phyloP scores from a whole-genome alignment of 2,888 invertebrate species.

The Leptinotarsa rubiginosa region DNA sequence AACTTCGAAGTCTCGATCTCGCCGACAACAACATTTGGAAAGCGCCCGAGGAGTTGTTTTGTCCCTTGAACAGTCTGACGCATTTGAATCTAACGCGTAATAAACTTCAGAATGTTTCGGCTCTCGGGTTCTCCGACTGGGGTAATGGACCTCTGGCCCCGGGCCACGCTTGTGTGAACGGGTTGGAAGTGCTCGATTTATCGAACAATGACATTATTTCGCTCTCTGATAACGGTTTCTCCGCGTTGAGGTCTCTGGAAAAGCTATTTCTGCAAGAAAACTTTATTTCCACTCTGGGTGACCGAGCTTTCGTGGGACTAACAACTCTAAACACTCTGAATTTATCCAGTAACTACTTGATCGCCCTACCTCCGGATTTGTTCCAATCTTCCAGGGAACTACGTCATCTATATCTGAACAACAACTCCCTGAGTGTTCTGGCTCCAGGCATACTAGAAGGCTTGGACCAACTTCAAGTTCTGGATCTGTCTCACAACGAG shows the following conservation, averaged over 20 bases:
- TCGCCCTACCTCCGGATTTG: constrained; percentile 81
- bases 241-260: constrained; percentile 76
- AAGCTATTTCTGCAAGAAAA: constrained; percentile 82
- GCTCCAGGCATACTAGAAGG: constrained; percentile 81
- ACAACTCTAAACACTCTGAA: constrained; percentile 78
- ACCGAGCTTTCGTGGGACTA: constrained; percentile 80
- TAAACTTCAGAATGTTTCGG: constrained; percentile 81
- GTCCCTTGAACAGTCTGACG: constrained; percentile 76
- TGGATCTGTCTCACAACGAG: constrained; percentile 81
- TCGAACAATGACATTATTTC: constrained; percentile 80
- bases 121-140: constrained; percentile 81
- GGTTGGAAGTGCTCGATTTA: constrained; percentile 78
- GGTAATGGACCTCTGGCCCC: constrained; percentile 74
- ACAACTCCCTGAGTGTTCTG: constrained; percentile 81
- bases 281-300: constrained; percentile 78
- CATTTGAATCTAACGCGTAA: constrained; percentile 81
- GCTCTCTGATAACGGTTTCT: constrained; percentile 78
- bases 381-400: constrained; percentile 80
- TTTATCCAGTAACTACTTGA: constrained; percentile 82
- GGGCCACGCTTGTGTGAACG: constrained; percentile 75
- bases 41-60: constrained; percentile 78
- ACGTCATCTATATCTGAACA: constrained; percentile 79
- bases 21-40: constrained; percentile 84
- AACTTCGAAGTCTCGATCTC: constrained; percentile 76
- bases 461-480: constrained; percentile 77